Percentiles rank a stretch among this genome's conserved stretches.
phyloP scores from a whole-genome alignment of 2,797 vertebrate genomes.

The Argya squamiceps region DNA sequence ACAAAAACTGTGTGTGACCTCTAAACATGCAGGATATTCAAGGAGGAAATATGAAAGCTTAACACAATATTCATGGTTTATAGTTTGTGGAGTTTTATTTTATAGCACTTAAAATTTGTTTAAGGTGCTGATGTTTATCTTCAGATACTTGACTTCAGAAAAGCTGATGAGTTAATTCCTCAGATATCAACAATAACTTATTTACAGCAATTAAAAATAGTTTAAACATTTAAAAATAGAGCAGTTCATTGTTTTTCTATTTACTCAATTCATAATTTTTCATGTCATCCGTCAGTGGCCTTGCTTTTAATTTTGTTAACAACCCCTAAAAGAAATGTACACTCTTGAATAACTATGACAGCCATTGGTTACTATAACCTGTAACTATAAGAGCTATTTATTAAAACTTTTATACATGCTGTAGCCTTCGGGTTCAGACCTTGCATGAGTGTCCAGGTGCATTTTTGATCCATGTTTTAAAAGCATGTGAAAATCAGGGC shows the following conservation, averaged over 20 bases:
- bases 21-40: background rate
- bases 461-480: background rate
- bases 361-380: background rate
- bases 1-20: background rate
- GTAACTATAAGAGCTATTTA: background rate
- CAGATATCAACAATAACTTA: background rate
- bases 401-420: background rate
- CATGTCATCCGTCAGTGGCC: background rate
- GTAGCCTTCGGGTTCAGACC: background rate
- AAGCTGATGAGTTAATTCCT: background rate
- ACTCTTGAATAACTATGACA: background rate
- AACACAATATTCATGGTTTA: background rate
- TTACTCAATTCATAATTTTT: background rate
- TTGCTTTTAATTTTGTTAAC: background rate
- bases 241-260: background rate
- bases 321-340: fast-evolving
- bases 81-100: background rate
- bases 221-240: background rate
- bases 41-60: background rate
- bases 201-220: background rate
- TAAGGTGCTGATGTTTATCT: background rate
- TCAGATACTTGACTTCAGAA: background rate
- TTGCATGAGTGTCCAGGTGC: background rate
- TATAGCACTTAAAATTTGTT: background rate
- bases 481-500: background rate